Evolutionary conservation across 2,888 invertebrate genomes (phyloP).

Genomic region (Eristalis tenax): DNA sequence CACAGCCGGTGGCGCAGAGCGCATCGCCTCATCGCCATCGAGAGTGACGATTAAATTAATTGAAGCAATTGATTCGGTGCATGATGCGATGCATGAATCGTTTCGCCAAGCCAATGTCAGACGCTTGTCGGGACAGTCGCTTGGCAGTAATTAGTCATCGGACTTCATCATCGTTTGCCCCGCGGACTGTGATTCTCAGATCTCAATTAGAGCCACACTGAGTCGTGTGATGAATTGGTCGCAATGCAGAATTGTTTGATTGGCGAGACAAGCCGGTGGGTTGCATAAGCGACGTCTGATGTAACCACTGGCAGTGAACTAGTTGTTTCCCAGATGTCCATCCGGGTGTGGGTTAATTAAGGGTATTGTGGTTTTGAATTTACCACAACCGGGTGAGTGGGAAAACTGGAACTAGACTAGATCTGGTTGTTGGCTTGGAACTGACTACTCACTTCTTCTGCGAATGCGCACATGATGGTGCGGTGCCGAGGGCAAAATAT

Average conservation of each 20-base stretch:
- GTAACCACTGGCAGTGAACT: not conserved
- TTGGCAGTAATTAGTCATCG: slow-evolving; percentile 31
- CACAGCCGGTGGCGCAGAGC: slow-evolving; percentile 2
- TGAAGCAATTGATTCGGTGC: slow-evolving; percentile 65
- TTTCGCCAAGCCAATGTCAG: slow-evolving; percentile 50
- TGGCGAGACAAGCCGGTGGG: too few relatives aligned
- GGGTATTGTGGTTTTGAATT: not conserved
- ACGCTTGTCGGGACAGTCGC: slow-evolving; percentile 15
- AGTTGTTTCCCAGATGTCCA: not conserved
- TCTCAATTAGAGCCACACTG: too few relatives aligned
- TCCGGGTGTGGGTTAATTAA: not conserved
- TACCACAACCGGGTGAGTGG: not conserved
- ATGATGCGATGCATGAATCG: slow-evolving; percentile 65
- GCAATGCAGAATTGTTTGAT: not conserved
- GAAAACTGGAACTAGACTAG: not conserved
- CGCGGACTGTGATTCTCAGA: not conserved
- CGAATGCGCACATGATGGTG: not conserved
- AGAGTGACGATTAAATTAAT: slow-evolving; percentile 70
- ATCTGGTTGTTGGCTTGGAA: not conserved
- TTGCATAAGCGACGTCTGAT: not conserved
- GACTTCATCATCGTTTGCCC: slow-evolving; percentile 22
- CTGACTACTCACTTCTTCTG: not conserved
- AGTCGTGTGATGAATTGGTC: not conserved
- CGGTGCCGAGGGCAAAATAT: not conserved
- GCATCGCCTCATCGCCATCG: slow-evolving; percentile 55